Percentiles rank a stretch among this genome's conserved stretches.
phyloP scores from a whole-genome alignment of 2,113 vertebrate genomes.

The Dipodomys spectabilis region DNA sequence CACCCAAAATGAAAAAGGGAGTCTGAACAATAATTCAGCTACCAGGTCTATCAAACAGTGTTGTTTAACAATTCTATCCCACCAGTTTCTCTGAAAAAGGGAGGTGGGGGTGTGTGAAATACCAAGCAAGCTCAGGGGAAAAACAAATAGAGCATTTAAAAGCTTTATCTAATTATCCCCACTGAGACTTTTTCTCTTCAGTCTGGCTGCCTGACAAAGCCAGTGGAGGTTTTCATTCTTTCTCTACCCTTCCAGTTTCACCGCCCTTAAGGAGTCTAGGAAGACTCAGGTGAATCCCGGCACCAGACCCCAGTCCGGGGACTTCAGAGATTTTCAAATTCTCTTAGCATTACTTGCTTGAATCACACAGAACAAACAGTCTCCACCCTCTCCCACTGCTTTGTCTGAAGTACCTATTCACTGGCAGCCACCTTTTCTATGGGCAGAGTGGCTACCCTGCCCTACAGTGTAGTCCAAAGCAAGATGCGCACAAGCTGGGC shows the following conservation, averaged over 20 bases:
- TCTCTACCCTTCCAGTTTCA: conserved; percentile 70
- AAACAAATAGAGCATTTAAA: conserved; percentile 80
- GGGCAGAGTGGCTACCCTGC: conserved; percentile 81
- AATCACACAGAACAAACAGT: conserved; percentile 91
- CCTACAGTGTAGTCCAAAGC: conserved; percentile 70
- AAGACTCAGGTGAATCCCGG: conserved; percentile 84
- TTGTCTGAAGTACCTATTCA: conserved; percentile 89
- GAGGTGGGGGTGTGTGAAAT: not conserved
- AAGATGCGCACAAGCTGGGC: conserved; percentile 75
- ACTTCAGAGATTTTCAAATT: conserved; percentile 85
- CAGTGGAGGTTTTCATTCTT: conserved; percentile 78
- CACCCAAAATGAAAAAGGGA: not conserved
- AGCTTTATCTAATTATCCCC: conserved; percentile 83
- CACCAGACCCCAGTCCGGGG: conserved; percentile 72
- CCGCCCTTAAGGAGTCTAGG: conserved; percentile 59
- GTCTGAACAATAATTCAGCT: conserved; percentile 33
- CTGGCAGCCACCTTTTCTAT: conserved; percentile 84
- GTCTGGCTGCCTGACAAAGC: conserved; percentile 79
- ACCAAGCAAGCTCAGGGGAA: conserved; percentile 62
- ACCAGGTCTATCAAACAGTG: conserved; percentile 27
- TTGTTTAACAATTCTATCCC: conserved; percentile 41
- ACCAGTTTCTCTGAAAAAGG: not conserved
- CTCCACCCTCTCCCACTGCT: conserved; percentile 89
- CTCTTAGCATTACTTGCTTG: conserved; percentile 86
- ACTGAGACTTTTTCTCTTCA: conserved; percentile 74